These are phyloP conservation scores for Tetranychus cinnabarinus DNA, from an alignment of 1,140 invertebrate genomes.

Conservation along the genomic window DNA sequence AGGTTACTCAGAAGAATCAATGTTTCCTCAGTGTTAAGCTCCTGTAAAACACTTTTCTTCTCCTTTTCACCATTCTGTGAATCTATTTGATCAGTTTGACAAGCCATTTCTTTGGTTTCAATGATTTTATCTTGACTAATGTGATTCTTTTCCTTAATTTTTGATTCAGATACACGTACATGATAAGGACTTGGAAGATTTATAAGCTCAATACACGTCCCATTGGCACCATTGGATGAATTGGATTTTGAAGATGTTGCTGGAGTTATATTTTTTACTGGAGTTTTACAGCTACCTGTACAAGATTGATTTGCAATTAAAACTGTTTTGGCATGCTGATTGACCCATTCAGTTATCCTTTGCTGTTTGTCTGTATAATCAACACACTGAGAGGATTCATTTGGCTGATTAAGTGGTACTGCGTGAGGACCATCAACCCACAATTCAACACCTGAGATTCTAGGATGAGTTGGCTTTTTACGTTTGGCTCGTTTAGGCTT, in stretches of 20 bases:
- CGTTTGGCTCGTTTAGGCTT: not conserved
- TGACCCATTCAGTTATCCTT: slow-evolving; percentile 5
- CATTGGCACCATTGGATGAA: not conserved
- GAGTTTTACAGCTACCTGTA: too few relatives aligned
- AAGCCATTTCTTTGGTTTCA: not conserved
- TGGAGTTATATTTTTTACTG: not conserved
- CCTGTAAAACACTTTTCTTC: too few relatives aligned
- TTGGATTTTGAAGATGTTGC: not conserved
- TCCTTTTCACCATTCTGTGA: too few relatives aligned
- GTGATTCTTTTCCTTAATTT: too few relatives aligned
- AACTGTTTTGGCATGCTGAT: not conserved
- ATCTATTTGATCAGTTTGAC: not conserved
- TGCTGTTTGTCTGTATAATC: slow-evolving; percentile 1
- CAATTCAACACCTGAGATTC: not conserved
- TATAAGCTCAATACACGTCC: too few relatives aligned
- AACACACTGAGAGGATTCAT: not conserved
- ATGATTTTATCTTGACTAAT: too few relatives aligned
- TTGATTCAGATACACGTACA: too few relatives aligned
- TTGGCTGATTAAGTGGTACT: not conserved
- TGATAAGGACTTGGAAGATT: too few relatives aligned
- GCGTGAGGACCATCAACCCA: slow-evolving; percentile 9
- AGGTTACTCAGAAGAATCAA: too few relatives aligned
- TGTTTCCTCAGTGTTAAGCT: too few relatives aligned
- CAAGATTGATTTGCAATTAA: not conserved
- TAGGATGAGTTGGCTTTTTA: not conserved